Evolutionary conservation across 2,888 invertebrate genomes (phyloP), one percentile per base, ranked within the genome.

Genomic region (Dryocosmus kuriphilus): DNA sequence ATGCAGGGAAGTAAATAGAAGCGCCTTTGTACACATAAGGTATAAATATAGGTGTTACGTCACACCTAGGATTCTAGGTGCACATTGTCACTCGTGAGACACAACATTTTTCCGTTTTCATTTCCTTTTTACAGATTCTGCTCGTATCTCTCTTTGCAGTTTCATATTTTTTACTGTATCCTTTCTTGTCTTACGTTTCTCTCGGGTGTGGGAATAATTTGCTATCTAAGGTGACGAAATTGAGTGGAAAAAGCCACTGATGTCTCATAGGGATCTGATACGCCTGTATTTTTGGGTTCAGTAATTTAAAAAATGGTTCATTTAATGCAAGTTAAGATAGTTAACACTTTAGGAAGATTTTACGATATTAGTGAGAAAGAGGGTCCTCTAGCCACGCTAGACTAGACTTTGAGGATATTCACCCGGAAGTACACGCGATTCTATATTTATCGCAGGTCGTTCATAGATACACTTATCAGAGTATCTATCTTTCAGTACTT

Each of bases 381-480:
- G 35, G 60, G 24, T 67, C 38, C 75, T 75, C 75, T 75, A 75
- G 78, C 60, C 75, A 63, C 7, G 38, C 24, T 27, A 74, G 46
- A 35, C 24, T 51, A 62, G 41, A 74, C 77, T 79, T 76, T 83
- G 87, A 86, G 88, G 87, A 88, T 89, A 87, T 89, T 88, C 86
- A 89, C 87, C 88, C 86, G 86, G 85, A 88, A 88, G 83, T 81
- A 63, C 82, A 78, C 77, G 67, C 79, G 78, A 77, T 79, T 81
- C 86, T 88, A 88, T 87, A 85, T 87, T 86, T 86, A 82, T 81
- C 83, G 78, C 77, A 55, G 77, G 75, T 78, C 80, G 82, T 82
- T 82, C 85, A 84, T 83, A 86, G 85, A 86, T 86, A 86, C 81
- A 82, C 67, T 41, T 76, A 73, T 41, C 71, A 30, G 27, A 71